phyloP scores from a whole-genome alignment of 1,140 invertebrate genomes.

The Nasonia giraulti region DNA sequence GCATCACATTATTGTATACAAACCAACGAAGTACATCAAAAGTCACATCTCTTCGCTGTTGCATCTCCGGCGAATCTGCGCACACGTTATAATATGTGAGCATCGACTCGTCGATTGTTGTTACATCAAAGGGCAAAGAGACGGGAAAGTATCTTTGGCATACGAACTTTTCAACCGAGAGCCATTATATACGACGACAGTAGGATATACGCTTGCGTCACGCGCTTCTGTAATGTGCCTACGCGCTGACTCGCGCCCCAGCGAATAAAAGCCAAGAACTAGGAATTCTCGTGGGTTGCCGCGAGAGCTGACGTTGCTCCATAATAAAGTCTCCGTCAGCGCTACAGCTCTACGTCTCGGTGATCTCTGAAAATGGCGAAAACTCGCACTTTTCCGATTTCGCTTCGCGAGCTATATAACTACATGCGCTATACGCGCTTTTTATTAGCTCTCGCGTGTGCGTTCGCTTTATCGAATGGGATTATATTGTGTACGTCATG shows the following conservation, averaged over 20 bases:
- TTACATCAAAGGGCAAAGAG: constrained; percentile 18
- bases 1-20: no score
- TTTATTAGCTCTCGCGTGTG: neutral
- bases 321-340: constrained; percentile 4
- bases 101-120: constrained; percentile 24
- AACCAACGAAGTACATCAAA: neutral
- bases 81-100: neutral
- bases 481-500: neutral
- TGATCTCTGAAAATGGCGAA: constrained; percentile 24
- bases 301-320: constrained; percentile 39
- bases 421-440: neutral
- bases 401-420: neutral
- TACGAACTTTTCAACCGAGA: constrained; percentile 12
- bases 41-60: neutral
- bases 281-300: constrained; percentile 45
- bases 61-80: neutral
- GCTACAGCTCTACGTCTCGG: neutral
- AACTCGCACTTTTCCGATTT: constrained; percentile 33
- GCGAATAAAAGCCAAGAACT: constrained; percentile 24
- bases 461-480: neutral
- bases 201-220: constrained; percentile 37
- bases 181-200: constrained; percentile 1
- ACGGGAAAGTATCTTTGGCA: constrained; percentile 2
- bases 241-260: neutral
- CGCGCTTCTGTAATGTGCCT: constrained; percentile 38